These are phyloP conservation scores for Clunio marinus DNA, from an alignment of 2,888 invertebrate species.

Conservation along the genomic window DNA sequence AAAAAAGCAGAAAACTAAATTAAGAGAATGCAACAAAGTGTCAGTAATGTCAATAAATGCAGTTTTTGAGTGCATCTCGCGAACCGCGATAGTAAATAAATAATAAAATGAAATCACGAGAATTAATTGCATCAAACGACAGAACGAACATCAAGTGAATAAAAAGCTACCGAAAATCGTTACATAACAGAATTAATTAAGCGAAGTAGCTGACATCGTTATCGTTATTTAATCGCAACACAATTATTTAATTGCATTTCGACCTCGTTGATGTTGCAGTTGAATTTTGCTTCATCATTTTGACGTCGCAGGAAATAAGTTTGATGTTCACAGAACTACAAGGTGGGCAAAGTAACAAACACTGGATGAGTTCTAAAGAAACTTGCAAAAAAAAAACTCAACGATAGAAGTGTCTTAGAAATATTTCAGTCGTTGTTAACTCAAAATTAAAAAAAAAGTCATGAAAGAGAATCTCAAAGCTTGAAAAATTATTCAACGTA, in stretches of 20 bases:
- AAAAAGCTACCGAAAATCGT: neutral
- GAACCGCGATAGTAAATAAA: neutral
- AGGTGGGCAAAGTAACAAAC: no score
- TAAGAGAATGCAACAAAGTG: conserved; percentile 28
- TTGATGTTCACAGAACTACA: no score
- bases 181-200: conserved; percentile 27
- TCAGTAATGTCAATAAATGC: neutral
- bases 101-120: conserved; percentile 27
- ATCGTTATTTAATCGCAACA: conserved; percentile 24
- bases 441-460: no score
- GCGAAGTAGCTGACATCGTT: conserved; percentile 12
- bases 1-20: no score
- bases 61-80: conserved; percentile 17
- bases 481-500: no score
- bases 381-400: no score
- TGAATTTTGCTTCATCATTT: no score
- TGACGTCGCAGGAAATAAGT: no score
- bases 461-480: no score
- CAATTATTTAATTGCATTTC: conserved; percentile 5
- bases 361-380: no score
- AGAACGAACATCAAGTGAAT: neutral
- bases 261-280: neutral
- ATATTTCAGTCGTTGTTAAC: no score
- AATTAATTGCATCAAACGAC: conserved; percentile 26
- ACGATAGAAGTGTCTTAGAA: no score